Evolutionary conservation across 2,797 vertebrate species (phyloP).

Genomic region (Triplophysa yarkandensis): DNA sequence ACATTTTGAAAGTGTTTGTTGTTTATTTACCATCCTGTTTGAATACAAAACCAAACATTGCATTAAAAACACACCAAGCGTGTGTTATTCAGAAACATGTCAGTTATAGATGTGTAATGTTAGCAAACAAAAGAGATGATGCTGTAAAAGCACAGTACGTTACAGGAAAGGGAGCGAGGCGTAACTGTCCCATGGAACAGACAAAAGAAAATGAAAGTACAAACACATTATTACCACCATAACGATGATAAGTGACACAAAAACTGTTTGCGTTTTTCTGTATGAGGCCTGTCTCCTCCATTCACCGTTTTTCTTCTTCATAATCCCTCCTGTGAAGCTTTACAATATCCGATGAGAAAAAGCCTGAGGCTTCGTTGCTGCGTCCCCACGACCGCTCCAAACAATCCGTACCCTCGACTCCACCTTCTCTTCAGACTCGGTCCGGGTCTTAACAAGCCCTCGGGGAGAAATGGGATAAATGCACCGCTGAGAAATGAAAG

Average conservation of each 20-base stretch:
- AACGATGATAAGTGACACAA: slow-evolving; percentile 64
- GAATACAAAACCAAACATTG: neutral
- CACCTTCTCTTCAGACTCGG: slow-evolving; percentile 32
- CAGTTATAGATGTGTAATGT: neutral
- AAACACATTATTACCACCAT: slow-evolving; percentile 69
- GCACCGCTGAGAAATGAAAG: slow-evolving; percentile 13
- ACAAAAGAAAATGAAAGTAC: slow-evolving; percentile 72
- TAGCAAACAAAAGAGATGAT: neutral
- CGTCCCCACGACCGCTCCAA: slow-evolving; percentile 57
- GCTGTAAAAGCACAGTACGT: neutral
- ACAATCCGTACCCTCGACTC: slow-evolving; percentile 40
- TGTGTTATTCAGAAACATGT: neutral
- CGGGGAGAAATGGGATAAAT: slow-evolving; percentile 15
- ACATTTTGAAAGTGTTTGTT: too few relatives aligned
- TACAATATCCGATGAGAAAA: slow-evolving; percentile 41
- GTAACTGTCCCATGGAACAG: slow-evolving; percentile 67
- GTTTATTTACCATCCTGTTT: neutral
- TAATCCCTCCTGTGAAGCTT: slow-evolving; percentile 59
- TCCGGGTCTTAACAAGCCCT: slow-evolving; percentile 60
- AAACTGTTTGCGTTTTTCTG: slow-evolving; percentile 62
- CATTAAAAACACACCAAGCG: neutral
- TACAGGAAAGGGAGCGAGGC: neutral
- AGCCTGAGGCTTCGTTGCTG: slow-evolving; percentile 56
- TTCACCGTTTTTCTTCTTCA: slow-evolving; percentile 65
- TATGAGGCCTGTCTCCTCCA: slow-evolving; percentile 56